Conservation (phyloP, 2,113 vertebrate genomes). For the Cyprinus carpio region DNA sequence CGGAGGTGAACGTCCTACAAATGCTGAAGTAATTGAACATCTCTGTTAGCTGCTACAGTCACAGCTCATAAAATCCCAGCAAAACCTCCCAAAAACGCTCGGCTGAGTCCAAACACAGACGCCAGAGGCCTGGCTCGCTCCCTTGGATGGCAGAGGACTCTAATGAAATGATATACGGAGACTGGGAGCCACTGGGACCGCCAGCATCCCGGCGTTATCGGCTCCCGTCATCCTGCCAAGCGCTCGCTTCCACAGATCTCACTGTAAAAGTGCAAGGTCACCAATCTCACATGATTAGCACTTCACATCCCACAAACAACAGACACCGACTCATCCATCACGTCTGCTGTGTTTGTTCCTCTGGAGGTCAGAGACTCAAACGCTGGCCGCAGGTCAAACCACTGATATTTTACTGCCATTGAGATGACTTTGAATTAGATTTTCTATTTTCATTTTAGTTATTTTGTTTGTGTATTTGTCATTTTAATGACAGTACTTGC, state of each 20-base stretch:
- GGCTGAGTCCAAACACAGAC: background rate
- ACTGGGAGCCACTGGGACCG: background rate
- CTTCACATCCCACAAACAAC: background rate
- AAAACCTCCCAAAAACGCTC: background rate
- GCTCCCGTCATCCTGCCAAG: background rate
- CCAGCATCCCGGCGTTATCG: background rate
- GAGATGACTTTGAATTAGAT: background rate
- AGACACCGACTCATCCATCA: background rate
- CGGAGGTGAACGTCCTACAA: constrained; percentile 13
- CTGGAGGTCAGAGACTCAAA: background rate
- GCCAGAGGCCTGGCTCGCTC: background rate
- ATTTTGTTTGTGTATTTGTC: too few species aligned
- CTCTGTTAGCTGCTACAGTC: background rate
- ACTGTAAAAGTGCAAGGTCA: background rate
- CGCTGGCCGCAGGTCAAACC: background rate
- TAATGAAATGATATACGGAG: constrained; percentile 15
- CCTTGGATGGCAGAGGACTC: background rate
- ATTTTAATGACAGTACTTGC: too few species aligned
- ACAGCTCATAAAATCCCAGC: constrained; percentile 8
- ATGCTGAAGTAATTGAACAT: background rate
- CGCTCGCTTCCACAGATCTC: background rate
- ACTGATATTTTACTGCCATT: background rate
- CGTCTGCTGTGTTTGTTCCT: background rate
- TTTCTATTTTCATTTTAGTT: background rate
- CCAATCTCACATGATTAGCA: background rate